Evolutionary conservation across 2,113 vertebrate species (phyloP).

Genomic region (Narcine bancroftii): DNA sequence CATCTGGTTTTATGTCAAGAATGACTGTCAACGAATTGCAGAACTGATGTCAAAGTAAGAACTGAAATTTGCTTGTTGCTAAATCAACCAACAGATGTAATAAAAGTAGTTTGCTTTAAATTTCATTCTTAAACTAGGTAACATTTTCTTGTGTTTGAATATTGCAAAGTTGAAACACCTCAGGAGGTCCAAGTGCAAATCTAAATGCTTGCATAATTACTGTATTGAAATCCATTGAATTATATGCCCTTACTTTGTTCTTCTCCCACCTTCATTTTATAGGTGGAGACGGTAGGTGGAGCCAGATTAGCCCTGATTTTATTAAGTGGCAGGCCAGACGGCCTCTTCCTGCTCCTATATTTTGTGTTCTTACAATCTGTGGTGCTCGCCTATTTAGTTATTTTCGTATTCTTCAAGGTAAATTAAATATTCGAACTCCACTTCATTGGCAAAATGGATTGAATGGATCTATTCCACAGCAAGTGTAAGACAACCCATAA

Average conservation of each 20-base stretch:
- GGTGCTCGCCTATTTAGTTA: not conserved
- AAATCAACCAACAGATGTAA: not conserved
- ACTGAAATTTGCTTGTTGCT: slow-evolving; percentile 30
- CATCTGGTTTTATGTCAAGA: slow-evolving; percentile 98
- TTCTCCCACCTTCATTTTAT: not conserved
- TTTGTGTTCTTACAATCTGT: no score
- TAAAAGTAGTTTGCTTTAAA: not conserved
- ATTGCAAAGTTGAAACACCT: not conserved
- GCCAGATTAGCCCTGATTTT: no score
- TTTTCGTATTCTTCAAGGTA: not conserved
- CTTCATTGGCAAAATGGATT: no score
- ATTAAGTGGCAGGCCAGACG: no score
- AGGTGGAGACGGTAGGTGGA: no score
- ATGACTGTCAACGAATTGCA: slow-evolving; percentile 90
- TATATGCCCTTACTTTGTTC: not conserved
- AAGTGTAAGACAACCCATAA: no score
- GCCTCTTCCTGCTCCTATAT: no score
- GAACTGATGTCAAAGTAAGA: slow-evolving; percentile 96
- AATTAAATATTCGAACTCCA: not conserved
- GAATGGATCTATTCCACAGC: no score
- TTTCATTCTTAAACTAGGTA: not conserved
- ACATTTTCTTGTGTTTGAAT: not conserved
- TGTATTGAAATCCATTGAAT: not conserved
- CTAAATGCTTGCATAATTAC: not conserved
- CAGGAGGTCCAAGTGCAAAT: not conserved